Base-by-base conservation (phyloP, 2,797 vertebrate genomes). In the Lacerta bilineata region DNA sequence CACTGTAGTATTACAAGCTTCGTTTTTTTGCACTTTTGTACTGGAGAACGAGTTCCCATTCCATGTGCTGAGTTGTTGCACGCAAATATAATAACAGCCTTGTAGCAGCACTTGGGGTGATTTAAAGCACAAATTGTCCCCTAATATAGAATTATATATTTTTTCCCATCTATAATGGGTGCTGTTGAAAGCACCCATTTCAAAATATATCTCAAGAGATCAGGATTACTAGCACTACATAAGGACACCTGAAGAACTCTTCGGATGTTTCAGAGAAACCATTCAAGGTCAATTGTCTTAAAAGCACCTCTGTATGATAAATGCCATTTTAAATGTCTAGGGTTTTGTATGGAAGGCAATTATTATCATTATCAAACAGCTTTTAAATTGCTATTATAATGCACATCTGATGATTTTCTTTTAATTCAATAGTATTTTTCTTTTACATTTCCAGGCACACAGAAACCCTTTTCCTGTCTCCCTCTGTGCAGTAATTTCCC, bases 131-230 rank as follows among this genome's bases (percentile, higher is more conserved):
- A 3, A 59, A 55, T n/a, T 55, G 46, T 8, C 77, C 27, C 15
- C 46, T 55, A 13, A 3, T 36, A 25, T 64, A 33, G 17, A 64
- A 18, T 61, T 36, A 8, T 36, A 25, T 55, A 15, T 55, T 15
- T 41, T 81, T 27, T 27, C 15, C 59, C 59, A 33, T 80, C 27
- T 80, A 8, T 20, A 93, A n/a, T n/a, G n/a, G 91, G 69, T 83
- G 75, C 46, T 82, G 88, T 90, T 93, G 86, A 90, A 86, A 88
- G 91, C 87, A 72, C 87, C 46, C 68, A 86, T 33, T 80, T 95
- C 96, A 92, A 95, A 29, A 95, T 94, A 93, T 93, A 41, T 92
- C 93, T 92, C 89, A 95, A 92, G 85, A 95, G 90, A 95, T 93
- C 77, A 83, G 36, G 43, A 91, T 93, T 80, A 89, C 84, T 92